phyloP scores from a whole-genome alignment of 1,140 invertebrate species.

The Drosophila neocordata region DNA sequence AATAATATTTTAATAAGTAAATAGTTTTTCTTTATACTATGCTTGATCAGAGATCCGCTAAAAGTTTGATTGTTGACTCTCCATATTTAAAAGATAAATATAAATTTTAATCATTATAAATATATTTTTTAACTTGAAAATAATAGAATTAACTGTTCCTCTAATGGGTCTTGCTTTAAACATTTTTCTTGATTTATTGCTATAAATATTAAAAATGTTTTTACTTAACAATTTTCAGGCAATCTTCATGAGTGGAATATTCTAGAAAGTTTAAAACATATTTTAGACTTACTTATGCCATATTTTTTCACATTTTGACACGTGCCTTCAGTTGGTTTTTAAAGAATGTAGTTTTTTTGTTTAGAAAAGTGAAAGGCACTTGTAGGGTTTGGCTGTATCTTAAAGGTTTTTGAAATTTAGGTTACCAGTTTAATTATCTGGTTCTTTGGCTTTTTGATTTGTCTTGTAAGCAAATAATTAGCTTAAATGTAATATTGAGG shows the following conservation, averaged over 20 bases:
- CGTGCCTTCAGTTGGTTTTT: neutral
- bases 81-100: too few species aligned
- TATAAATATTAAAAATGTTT: too few species aligned
- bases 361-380: constrained; percentile 55
- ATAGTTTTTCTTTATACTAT: too few species aligned
- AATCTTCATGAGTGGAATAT: neutral
- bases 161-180: too few species aligned
- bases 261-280: neutral
- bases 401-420: constrained; percentile 41
- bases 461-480: constrained; percentile 34
- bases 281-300: neutral
- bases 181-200: too few species aligned
- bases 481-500: constrained; percentile 33
- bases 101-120: too few species aligned
- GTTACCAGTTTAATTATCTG: constrained; percentile 51
- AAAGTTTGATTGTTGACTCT: too few species aligned
- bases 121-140: too few species aligned
- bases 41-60: too few species aligned
- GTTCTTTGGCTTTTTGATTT: constrained; percentile 35
- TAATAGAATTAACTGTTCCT: too few species aligned
- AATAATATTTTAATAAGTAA: neutral
- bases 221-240: too few species aligned
- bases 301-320: neutral
- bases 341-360: constrained; percentile 6
- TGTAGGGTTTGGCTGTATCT: constrained; percentile 26